Conservation (phyloP, 1,140 invertebrate genomes). For the Cydia strobilella region DNA sequence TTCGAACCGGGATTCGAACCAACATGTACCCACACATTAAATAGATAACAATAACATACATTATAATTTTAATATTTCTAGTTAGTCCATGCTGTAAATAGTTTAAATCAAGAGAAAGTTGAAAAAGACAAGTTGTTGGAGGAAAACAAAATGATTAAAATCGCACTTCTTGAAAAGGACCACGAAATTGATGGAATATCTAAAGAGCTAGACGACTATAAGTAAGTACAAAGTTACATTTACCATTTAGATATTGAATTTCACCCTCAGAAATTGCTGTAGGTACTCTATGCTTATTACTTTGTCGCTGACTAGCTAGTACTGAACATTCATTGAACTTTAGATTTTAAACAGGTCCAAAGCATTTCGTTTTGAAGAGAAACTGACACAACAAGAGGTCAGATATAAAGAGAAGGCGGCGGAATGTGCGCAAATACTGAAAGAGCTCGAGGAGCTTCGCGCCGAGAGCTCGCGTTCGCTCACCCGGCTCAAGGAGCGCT, state of each 20-base stretch:
- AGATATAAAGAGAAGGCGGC: conserved; percentile 72
- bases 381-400: conserved; percentile 75
- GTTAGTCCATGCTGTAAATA: conserved; percentile 62
- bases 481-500: conserved; percentile 82
- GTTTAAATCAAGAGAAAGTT: conserved; percentile 55
- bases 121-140: conserved; percentile 50
- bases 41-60: too few relatives aligned
- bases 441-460: conserved; percentile 84
- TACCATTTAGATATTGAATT: background rate
- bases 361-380: conserved; percentile 62
- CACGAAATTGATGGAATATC: conserved; percentile 79
- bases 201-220: conserved; percentile 68
- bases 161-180: conserved; percentile 61
- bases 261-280: too few relatives aligned
- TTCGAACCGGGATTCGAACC: too few relatives aligned
- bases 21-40: too few relatives aligned
- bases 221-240: conserved; percentile 47
- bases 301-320: too few relatives aligned
- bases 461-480: conserved; percentile 85
- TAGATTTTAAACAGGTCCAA: conserved; percentile 55
- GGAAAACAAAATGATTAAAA: conserved; percentile 57
- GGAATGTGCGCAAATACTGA: conserved; percentile 79
- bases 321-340: background rate
- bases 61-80: conserved; percentile 40
- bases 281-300: too few relatives aligned